phyloP scores from a whole-genome alignment of 1,140 invertebrate species.

The Drosophila burlai region DNA sequence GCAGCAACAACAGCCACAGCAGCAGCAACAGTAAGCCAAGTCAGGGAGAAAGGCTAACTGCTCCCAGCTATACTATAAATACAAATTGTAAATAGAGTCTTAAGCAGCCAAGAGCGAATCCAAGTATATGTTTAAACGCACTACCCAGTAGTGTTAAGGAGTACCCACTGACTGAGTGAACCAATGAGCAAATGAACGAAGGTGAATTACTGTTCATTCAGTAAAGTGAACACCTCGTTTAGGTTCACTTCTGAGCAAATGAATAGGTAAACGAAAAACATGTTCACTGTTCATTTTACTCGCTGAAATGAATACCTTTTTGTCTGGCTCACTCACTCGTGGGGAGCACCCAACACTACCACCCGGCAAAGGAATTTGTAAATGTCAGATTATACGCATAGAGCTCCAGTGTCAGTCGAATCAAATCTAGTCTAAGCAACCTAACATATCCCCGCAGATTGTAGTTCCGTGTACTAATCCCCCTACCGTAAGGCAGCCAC shows the following conservation, averaged over 20 bases:
- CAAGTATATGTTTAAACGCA: constrained; percentile 73
- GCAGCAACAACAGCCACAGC: constrained; percentile 14
- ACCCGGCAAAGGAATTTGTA: constrained; percentile 37
- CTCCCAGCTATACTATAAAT: constrained; percentile 68
- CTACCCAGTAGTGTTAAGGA: constrained; percentile 8
- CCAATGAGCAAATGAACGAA: neutral
- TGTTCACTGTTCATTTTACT: neutral
- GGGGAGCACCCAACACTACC: constrained; percentile 4
- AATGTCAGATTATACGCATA: constrained; percentile 53
- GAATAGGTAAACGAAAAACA: neutral
- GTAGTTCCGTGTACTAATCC: constrained; percentile 21
- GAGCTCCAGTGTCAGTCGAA: constrained; percentile 30
- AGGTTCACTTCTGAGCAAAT: neutral
- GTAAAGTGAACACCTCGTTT: neutral
- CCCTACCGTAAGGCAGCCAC: constrained; percentile 40
- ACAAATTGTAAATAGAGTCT: constrained; percentile 83
- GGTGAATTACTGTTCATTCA: neutral
- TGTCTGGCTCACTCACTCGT: neutral
- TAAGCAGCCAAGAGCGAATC: constrained; percentile 67
- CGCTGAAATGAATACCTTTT: neutral
- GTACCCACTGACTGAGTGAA: neutral
- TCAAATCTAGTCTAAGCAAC: constrained; percentile 74
- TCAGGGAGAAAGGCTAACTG: constrained; percentile 35
- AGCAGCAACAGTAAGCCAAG: constrained; percentile 45
- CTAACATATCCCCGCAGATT: constrained; percentile 73